Conservation (phyloP, 2,888 invertebrate species). For the Linnaemya tessellans region DNA sequence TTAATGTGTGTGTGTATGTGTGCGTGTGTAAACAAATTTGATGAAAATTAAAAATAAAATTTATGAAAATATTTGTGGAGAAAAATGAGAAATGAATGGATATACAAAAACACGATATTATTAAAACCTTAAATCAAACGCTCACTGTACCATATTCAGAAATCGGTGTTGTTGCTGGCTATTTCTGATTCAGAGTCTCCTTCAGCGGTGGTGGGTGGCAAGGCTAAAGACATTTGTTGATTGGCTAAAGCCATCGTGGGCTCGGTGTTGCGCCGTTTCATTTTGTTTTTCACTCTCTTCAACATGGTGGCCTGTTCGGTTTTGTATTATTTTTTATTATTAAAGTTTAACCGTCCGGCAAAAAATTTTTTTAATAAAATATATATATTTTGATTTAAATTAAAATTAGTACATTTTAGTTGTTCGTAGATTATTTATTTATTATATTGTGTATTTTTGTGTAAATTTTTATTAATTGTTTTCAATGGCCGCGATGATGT, state of each 20-base stretch:
- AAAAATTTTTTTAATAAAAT: conserved; percentile 31
- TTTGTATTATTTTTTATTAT: not conserved
- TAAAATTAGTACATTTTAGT: conserved; percentile 42
- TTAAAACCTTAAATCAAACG: conserved; percentile 87
- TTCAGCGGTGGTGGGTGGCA: conserved; percentile 75
- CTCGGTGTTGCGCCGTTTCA: conserved; percentile 97
- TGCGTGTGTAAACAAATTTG: not conserved
- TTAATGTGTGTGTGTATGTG: too few species aligned
- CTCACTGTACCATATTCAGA: conserved; percentile 90
- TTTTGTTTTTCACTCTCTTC: conserved; percentile 98
- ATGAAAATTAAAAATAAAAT: conserved; percentile 25
- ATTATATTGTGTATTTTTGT: conserved; percentile 25
- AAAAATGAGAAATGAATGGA: not conserved
- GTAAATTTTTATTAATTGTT: conserved; percentile 29
- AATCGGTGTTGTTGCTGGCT: conserved; percentile 84
- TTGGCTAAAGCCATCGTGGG: conserved; percentile 87
- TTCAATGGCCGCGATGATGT: conserved; percentile 45
- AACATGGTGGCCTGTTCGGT: conserved; percentile 96
- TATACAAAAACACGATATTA: conserved; percentile 65
- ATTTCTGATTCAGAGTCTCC: conserved; percentile 81
- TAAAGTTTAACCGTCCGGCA: conserved; percentile 67
- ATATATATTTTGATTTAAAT: conserved; percentile 46
- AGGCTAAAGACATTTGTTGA: conserved; percentile 83
- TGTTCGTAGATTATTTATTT: conserved; percentile 26
- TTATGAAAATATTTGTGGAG: not conserved